These are phyloP conservation scores for Pseudobourletiella spinata DNA, from an alignment of 1,140 invertebrate species.

Conservation along the genomic window DNA sequence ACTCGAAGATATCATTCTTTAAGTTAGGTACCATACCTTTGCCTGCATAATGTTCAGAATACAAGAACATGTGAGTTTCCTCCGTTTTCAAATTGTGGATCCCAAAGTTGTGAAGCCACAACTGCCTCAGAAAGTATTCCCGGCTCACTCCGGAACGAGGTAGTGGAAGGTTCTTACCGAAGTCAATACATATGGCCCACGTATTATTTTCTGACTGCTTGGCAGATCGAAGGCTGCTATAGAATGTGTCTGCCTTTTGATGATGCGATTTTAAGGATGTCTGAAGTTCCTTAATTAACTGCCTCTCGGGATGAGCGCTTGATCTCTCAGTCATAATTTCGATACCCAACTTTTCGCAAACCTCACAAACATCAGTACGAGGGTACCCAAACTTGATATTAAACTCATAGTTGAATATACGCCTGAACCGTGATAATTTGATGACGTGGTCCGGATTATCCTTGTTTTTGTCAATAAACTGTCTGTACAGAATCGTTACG, in stretches of 20 bases:
- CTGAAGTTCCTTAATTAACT: neutral
- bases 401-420: constrained; percentile 16
- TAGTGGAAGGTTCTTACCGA: constrained; percentile 15
- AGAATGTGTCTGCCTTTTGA: neutral
- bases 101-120: constrained; percentile 37
- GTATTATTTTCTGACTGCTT: neutral
- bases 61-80: neutral
- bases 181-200: constrained; percentile 8
- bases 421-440: neutral
- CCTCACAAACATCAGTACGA: constrained; percentile 11
- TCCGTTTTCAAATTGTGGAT: constrained; percentile 31
- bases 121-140: constrained; percentile 26
- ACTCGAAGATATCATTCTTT: too few relatives aligned
- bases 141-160: too few relatives aligned
- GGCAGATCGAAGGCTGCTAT: neutral
- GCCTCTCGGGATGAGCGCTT: neutral
- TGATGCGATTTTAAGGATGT: neutral
- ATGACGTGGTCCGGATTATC: neutral
- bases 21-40: too few relatives aligned
- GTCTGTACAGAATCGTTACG: neutral
- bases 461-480: neutral
- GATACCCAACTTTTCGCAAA: constrained; percentile 1
- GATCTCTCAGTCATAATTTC: neutral
- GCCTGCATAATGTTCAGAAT: neutral
- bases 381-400: constrained; percentile 18